Base-by-base conservation (phyloP, 2,888 invertebrate species). In the Nephrotoma appendiculata region DNA sequence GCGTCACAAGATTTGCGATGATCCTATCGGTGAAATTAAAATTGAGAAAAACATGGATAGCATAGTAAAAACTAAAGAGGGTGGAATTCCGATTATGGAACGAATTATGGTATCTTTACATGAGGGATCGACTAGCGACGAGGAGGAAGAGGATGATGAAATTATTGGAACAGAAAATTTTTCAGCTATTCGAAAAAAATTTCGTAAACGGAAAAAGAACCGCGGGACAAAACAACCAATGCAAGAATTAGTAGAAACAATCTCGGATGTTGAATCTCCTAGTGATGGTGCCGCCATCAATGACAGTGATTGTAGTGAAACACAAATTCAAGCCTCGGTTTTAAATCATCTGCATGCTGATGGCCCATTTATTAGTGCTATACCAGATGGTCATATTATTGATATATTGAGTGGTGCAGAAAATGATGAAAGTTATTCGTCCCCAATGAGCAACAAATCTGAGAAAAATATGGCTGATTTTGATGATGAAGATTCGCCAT, bases 381-480 rank as follows among this genome's bases (percentile, higher is more conserved):
- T 92, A 86, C 90, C 91, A 41, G 91, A 92, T 86, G 91, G 90
- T 9, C 90, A 92, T 87, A 90, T 92, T 5, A 91, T 91, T 86
- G 91, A 91, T 84, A 89, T 92, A 45, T 87, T 92, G 6, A 94
- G 93, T 88, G 94, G 94, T 0, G 95, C 94, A 87, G 95, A 95
- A 89, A 95, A 95, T 87, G 95, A 95, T 89, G 97, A 97, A n/a
- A 97, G 97, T 89, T 97, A 97, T 89, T 98, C 98, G n/a, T 98
- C 98, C 0, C 94, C 96, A 45, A 95, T 97, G 92, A 98, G 97
- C 88, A 97, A 96, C 89, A 98, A 98, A 92, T 98, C 98, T 1
- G 98, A 98, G 89, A 97, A 98, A 89, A 98, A 98, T 91, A 95
- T 98, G 94, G 97, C 97, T 0, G 98, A 98, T 91, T 96, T 98